Evolutionary conservation across 2,888 invertebrate genomes (phyloP).

Genomic region (Teleogryllus oceanicus): DNA sequence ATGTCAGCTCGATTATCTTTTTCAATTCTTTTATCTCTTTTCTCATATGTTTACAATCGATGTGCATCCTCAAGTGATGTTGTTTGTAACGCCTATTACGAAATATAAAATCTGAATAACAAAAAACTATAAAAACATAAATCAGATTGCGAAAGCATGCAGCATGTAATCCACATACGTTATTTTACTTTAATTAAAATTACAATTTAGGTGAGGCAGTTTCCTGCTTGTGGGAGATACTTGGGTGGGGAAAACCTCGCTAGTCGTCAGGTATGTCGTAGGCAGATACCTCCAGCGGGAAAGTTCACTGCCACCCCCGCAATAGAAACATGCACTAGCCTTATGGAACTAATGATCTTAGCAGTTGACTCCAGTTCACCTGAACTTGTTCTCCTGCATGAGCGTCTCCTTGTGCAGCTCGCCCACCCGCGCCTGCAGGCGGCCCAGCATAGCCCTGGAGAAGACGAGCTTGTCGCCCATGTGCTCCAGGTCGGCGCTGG

Average conservation of each 20-base stretch:
- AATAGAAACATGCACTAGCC: no score
- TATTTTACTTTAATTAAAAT: no score
- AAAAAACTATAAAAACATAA: not conserved
- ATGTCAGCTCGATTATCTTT: constrained; percentile 51
- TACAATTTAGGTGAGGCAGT: no score
- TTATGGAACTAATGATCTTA: no score
- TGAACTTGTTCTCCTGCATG: constrained; percentile 59
- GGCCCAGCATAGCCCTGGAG: constrained; percentile 56
- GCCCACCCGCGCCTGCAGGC: constrained; percentile 60
- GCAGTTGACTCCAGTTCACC: constrained; percentile 46
- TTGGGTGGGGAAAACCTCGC: no score
- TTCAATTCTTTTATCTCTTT: constrained; percentile 56
- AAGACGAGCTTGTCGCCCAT: constrained; percentile 58
- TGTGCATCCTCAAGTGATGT: constrained; percentile 66
- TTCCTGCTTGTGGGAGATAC: no score
- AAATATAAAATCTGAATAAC: not conserved
- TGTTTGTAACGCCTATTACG: constrained; percentile 59
- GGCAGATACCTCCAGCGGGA: no score
- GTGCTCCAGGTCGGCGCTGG: constrained; percentile 47
- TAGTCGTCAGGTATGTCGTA: no score
- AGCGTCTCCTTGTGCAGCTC: constrained; percentile 64
- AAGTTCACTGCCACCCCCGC: no score
- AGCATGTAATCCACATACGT: no score
- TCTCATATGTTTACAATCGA: constrained; percentile 66
- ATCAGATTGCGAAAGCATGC: no score